These are phyloP conservation scores for Indri indri DNA, from an alignment of 2,113 vertebrate species.

Conservation along the genomic window DNA sequence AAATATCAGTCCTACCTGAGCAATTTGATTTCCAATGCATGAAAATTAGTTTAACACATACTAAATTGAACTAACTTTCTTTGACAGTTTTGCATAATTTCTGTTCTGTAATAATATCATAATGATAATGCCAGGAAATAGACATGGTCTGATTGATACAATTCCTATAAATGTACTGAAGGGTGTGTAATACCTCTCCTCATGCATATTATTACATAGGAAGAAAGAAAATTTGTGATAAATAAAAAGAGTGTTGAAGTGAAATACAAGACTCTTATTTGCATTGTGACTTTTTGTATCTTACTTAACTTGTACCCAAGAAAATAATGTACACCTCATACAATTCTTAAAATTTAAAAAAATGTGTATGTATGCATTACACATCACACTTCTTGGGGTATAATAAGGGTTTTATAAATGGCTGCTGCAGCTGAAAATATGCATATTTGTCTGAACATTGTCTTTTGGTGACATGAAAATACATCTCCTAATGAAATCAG, in stretches of 20 bases:
- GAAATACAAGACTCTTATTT: background rate
- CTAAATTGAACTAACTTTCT: background rate
- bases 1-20: background rate
- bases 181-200: fast-evolving
- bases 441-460: background rate
- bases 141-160: background rate
- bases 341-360: background rate
- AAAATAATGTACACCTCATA: background rate
- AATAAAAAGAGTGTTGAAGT: background rate
- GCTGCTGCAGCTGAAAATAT: background rate
- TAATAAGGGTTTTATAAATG: background rate
- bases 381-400: background rate
- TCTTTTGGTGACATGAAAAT: background rate
- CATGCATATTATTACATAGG: background rate
- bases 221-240: background rate
- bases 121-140: background rate
- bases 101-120: background rate
- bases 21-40: background rate
- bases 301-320: background rate
- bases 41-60: background rate
- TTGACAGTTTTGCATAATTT: background rate
- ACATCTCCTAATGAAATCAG: background rate
- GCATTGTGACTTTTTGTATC: fast-evolving
- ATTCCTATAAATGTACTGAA: background rate
- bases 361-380: background rate